A percentile compares a stretch with the other conserved stretches of the same genome.
phyloP scores from a whole-genome alignment of 2,888 invertebrate genomes.

The Pegoplata infirma region DNA sequence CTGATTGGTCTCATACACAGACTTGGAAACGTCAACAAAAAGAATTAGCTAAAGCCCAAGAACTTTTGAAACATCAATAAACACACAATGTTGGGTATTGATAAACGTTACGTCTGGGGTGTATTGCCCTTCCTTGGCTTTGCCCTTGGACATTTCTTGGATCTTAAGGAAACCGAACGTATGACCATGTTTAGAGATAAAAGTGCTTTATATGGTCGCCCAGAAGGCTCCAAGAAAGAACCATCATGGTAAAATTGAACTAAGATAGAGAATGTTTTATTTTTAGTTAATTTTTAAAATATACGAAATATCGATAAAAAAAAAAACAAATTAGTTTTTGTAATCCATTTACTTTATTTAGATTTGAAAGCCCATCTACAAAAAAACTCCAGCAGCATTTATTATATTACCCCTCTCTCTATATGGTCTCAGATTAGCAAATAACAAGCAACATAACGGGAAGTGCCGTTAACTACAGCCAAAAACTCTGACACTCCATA shows the following conservation, averaged over 20 bases:
- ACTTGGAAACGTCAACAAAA: slow-evolving; percentile 82
- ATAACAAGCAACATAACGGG: too few species aligned
- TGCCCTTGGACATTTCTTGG: slow-evolving; percentile 82
- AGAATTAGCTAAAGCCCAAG: slow-evolving; percentile 64
- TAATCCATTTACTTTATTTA: too few species aligned
- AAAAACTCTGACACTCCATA: too few species aligned
- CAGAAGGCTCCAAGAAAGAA: slow-evolving; percentile 81
- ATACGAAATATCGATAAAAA: too few species aligned
- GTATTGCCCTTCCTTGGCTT: slow-evolving; percentile 81
- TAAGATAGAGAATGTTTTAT: neutral
- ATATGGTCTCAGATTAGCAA: too few species aligned
- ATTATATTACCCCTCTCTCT: too few species aligned
- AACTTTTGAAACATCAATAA: slow-evolving; percentile 63
- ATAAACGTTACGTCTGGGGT: slow-evolving; percentile 79
- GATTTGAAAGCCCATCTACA: too few species aligned
- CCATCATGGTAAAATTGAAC: slow-evolving; percentile 83
- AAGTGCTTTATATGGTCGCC: slow-evolving; percentile 86
- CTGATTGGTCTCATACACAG: slow-evolving; percentile 86
- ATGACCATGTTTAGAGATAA: slow-evolving; percentile 88
- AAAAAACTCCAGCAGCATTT: too few species aligned
- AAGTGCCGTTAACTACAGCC: too few species aligned
- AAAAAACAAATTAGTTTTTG: too few species aligned
- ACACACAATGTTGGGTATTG: slow-evolving; percentile 79
- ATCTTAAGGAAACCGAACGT: slow-evolving; percentile 84
- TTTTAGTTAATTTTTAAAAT: slow-evolving; percentile 27